Evolutionary conservation across 1,140 invertebrate species (phyloP), one percentile per base, ranked within the genome.

Genomic region (Sitobion miscanthi): DNA sequence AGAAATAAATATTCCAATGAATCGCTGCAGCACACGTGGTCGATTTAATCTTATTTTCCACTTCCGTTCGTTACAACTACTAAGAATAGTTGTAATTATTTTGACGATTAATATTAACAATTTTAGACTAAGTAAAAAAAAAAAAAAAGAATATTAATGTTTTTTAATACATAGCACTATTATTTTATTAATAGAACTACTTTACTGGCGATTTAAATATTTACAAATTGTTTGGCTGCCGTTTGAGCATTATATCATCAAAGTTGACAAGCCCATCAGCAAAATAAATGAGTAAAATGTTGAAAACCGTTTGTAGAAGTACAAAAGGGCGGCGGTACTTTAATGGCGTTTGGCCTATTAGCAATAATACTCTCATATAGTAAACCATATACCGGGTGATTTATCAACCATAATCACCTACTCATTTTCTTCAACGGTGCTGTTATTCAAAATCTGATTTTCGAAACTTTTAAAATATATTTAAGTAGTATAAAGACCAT

Each of bases 121-220:
- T 83, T 82, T n/a, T 83, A 21, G 35, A 83, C 2, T 2, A 83
- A 9, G 20, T 38, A 9, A 83, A 83, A 38, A 82, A 82, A 38
- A 82, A 82, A 82, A 82, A 38, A 82, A 82, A 77, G 21, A 83
- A 38, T 30, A n/a, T 30, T 38, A 83, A 83, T 83, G 20, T 38
- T 38, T 23, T 83, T 83, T 83, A 38, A 8, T 83, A 38, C 2
- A 8, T 83, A 38, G 2, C 23, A 83, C 21, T 14, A 42, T 45
- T 42, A 85, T 85, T 42, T 85, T 45, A 85, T 85, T 85, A 45
- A 42, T 87, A 87, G 86, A 87, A 85, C 25, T 25, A 77, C 62
- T 77, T 77, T 77, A 77, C 62, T 77, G n/a, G n/a, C 5, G 8
- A 30, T 49, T 87, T 20, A 49, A n/a, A 49, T 49, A n/a, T 87